These are phyloP conservation scores for Aporrectodea caliginosa DNA, from an alignment of 1,140 invertebrate species.

Conservation along the genomic window DNA sequence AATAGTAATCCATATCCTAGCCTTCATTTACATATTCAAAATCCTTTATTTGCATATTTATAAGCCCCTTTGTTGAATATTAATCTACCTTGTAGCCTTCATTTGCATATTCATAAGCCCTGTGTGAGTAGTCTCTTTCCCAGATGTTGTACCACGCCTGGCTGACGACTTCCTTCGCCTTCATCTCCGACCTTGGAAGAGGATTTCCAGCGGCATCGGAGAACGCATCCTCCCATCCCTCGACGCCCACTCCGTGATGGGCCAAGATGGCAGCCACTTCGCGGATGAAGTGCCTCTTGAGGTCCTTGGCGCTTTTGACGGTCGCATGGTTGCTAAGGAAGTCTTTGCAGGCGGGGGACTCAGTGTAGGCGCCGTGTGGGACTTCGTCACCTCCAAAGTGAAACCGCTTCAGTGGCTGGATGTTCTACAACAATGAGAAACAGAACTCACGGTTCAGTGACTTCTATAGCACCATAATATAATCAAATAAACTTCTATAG, in stretches of 20 bases:
- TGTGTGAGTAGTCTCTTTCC: not conserved
- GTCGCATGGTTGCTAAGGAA: not conserved
- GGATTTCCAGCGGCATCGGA: not conserved
- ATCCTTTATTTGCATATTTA: too few relatives aligned
- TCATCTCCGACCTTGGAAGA: not conserved
- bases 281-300: conserved; percentile 13
- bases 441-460: too few relatives aligned
- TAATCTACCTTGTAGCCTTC: conserved; percentile 18
- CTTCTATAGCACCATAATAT: too few relatives aligned
- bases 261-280: not conserved
- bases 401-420: conserved; percentile 12
- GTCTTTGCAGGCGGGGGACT: conserved; percentile 22
- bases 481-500: too few relatives aligned
- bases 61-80: too few relatives aligned
- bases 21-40: too few relatives aligned
- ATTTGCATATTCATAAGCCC: conserved; percentile 4
- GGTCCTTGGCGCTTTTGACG: not conserved
- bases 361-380: conserved; percentile 13
- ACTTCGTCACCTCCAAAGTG: conserved; percentile 30
- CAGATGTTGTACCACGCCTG: conserved; percentile 12
- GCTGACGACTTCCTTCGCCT: not conserved
- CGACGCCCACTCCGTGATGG: not conserved
- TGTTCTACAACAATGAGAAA: not conserved
- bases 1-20: too few relatives aligned
- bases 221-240: conserved; percentile 20